A percentile compares a stretch with the other conserved stretches of the same genome.
Evolutionary conservation across 2,888 invertebrate genomes (phyloP).

Genomic region (Dinocampus coccinellae): DNA sequence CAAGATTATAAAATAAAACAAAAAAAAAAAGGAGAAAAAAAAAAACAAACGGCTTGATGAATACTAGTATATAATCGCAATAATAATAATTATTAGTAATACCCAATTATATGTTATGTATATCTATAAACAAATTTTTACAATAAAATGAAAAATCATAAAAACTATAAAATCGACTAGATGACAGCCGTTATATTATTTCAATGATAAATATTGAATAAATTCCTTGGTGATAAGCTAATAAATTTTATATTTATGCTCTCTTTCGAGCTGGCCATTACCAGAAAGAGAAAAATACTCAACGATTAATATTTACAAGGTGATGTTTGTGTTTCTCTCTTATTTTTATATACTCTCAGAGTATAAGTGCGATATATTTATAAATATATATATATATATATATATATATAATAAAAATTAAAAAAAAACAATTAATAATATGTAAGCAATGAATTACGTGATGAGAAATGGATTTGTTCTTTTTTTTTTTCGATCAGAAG

Average conservation of each 20-base stretch:
- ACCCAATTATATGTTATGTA: not conserved
- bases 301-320: conserved; percentile 17
- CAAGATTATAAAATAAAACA: no score
- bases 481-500: conserved; percentile 14
- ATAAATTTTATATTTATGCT: not conserved
- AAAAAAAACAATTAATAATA: no score
- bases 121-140: not conserved
- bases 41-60: no score
- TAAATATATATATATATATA: no score
- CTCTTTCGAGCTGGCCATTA: not conserved
- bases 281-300: not conserved
- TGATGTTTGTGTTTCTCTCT: not conserved
- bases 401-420: no score
- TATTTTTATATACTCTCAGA: not conserved
- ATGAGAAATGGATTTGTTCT: no score
- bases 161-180: conserved; percentile 15
- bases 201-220: conserved; percentile 7
- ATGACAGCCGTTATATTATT: conserved; percentile 7
- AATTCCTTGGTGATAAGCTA: conserved; percentile 12
- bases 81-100: not conserved
- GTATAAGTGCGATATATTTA: not conserved
- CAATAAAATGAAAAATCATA: not conserved
- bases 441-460: no score
- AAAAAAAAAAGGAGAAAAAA: no score
- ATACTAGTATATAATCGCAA: no score